Conservation (phyloP, 2,113 vertebrate genomes). For the Ardeotis arabs region DNA sequence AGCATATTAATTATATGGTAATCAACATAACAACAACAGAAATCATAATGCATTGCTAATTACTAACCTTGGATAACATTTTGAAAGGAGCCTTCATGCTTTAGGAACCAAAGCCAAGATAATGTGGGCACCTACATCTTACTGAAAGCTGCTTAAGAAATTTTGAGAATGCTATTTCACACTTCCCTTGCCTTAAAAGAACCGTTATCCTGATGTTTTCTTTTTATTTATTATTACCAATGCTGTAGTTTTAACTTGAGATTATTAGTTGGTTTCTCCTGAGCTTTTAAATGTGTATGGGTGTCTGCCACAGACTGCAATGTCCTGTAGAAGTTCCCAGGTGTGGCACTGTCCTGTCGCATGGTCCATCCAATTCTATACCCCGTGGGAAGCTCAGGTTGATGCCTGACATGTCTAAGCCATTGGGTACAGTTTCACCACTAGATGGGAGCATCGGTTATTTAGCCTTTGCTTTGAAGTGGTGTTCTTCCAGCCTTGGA, state of each 20-base stretch:
- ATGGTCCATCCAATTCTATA: background rate
- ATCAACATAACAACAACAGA: background rate
- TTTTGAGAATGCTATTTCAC: background rate
- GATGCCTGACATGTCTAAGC: background rate
- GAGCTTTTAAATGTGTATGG: background rate
- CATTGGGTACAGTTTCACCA: background rate
- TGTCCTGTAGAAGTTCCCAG: background rate
- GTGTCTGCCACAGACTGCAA: background rate
- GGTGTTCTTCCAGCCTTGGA: background rate
- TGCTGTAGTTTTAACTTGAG: background rate
- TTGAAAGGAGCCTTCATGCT: background rate
- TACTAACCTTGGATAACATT: background rate
- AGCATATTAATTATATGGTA: constrained; percentile 24
- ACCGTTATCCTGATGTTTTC: background rate
- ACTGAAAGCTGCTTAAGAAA: background rate
- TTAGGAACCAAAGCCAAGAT: background rate
- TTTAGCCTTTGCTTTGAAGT: constrained; percentile 18
- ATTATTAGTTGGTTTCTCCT: background rate
- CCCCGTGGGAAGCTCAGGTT: background rate
- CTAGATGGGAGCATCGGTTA: constrained; percentile 45
- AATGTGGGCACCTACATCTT: background rate
- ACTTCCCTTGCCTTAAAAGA: background rate
- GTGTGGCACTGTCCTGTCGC: too few species aligned
- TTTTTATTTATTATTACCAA: background rate
- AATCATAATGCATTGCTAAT: background rate